These are phyloP conservation scores for Eupithecia pulchellata DNA, from an alignment of 2,888 invertebrate genomes.

Conservation along the genomic window DNA sequence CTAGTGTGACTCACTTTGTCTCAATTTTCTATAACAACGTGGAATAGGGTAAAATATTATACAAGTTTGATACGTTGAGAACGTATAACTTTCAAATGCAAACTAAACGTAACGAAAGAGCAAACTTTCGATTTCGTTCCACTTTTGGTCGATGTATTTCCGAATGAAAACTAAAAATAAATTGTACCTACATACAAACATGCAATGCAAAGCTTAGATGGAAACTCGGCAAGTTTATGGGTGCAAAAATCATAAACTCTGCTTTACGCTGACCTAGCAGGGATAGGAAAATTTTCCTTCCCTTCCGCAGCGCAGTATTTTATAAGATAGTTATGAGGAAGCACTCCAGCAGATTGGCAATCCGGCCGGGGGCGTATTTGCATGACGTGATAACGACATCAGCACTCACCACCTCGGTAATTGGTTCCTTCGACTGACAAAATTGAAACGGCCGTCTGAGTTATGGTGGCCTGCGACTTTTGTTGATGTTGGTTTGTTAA, in stretches of 20 bases:
- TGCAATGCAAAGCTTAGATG: neutral
- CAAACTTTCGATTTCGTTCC: neutral
- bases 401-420: slow-evolving; percentile 61
- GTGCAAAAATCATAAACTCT: slow-evolving; percentile 4
- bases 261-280: slow-evolving; percentile 7
- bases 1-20: no score
- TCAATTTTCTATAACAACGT: neutral
- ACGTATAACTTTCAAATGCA: neutral
- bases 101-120: neutral
- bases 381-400: slow-evolving; percentile 70
- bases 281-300: slow-evolving; percentile 13
- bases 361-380: slow-evolving; percentile 64
- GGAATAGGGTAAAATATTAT: no score
- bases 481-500: neutral
- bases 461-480: neutral
- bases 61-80: neutral
- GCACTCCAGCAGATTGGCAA: slow-evolving; percentile 74
- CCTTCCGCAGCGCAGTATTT: slow-evolving; percentile 50
- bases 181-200: neutral
- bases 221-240: neutral
- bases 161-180: neutral
- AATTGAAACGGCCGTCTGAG: slow-evolving; percentile 42
- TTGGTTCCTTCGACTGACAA: slow-evolving; percentile 59
- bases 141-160: no score
- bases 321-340: slow-evolving; percentile 73